Conservation (phyloP, 2,797 vertebrate genomes). For the Sebastes baramenuke region DNA sequence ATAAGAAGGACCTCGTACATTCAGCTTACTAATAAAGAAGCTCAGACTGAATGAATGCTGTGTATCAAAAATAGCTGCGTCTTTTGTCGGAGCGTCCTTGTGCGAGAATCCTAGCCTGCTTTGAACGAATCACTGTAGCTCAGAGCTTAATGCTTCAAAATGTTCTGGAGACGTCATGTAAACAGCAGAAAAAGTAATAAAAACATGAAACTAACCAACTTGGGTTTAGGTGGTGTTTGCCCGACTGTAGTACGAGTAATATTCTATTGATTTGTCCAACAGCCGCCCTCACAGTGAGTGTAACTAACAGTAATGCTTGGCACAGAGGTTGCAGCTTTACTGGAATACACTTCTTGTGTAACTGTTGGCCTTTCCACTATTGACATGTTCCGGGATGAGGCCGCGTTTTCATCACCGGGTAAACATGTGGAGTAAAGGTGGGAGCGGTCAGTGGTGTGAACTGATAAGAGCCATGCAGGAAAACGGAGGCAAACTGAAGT, state of each 20-base stretch:
- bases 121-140: not conserved
- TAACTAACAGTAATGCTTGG: slow-evolving; percentile 50
- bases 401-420: slow-evolving; percentile 21
- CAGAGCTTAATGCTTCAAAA: slow-evolving; percentile 13
- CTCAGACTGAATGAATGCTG: slow-evolving; percentile 19
- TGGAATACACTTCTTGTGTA: slow-evolving; percentile 69
- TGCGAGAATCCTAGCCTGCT: not conserved
- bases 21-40: slow-evolving; percentile 23
- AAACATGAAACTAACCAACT: slow-evolving; percentile 12
- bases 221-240: slow-evolving; percentile 22
- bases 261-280: slow-evolving; percentile 50
- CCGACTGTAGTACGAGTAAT: not conserved
- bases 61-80: slow-evolving; percentile 39
- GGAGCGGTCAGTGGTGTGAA: slow-evolving; percentile 40
- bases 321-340: slow-evolving; percentile 52
- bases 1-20: slow-evolving; percentile 12
- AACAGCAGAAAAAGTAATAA: not conserved
- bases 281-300: slow-evolving; percentile 12
- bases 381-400: slow-evolving; percentile 50
- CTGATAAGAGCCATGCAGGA: slow-evolving; percentile 39
- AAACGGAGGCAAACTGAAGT: not conserved
- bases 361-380: slow-evolving; percentile 67
- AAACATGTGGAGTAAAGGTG: slow-evolving; percentile 60
- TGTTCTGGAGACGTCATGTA: not conserved
- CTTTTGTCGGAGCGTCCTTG: slow-evolving; percentile 55